Evolutionary conservation across 2,113 vertebrate genomes (phyloP), one percentile per base, ranked within the genome.

Genomic region (Regulus satrapa): DNA sequence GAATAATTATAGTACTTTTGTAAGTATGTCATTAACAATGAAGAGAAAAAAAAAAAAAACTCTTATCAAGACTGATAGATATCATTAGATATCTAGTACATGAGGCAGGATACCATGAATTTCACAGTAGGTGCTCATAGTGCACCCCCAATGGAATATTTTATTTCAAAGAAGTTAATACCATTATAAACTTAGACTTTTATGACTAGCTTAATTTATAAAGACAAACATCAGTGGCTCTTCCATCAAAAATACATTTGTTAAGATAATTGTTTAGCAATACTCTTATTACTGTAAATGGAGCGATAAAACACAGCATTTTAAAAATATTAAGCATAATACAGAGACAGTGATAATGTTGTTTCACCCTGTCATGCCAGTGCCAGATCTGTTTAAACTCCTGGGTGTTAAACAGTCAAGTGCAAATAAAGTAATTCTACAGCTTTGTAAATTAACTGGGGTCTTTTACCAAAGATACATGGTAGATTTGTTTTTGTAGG

Each of bases 1-100:
- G 36, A 72, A 87, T 87, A 94, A 83, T 89, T 89, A 72, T 32
- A 79, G 62, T 91, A 61, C 29, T 89, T 91, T 85, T 91, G 36
- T 43, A 54, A 85, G 29, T 61, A n/a, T 85, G 61, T 75, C 87
- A 88, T 85, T 95, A 95, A 87, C 66, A 96, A 36, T 10, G 46
- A 38, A 12, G 20, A 23, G 31, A 11, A 63, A 3, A 17, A 18
- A 3, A 17, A 18, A 68, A 92, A 43, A 49, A 6, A 4, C 32
- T 66, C 10, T 56, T 85, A 45, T 73, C 54, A 91, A 72, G 41
- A 32, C 54, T 79, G 12, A 62, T n/a, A n/a, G n/a, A n/a, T n/a
- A n/a, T 94, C 34, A 59, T 92, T 83, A 66, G 19, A 43, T 69
- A 51, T 68, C 45, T 82, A 79, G 69, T 66, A 48, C 29, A 52